Base-by-base conservation (phyloP, 2,797 vertebrate genomes). In the Anomalospiza imberbis region DNA sequence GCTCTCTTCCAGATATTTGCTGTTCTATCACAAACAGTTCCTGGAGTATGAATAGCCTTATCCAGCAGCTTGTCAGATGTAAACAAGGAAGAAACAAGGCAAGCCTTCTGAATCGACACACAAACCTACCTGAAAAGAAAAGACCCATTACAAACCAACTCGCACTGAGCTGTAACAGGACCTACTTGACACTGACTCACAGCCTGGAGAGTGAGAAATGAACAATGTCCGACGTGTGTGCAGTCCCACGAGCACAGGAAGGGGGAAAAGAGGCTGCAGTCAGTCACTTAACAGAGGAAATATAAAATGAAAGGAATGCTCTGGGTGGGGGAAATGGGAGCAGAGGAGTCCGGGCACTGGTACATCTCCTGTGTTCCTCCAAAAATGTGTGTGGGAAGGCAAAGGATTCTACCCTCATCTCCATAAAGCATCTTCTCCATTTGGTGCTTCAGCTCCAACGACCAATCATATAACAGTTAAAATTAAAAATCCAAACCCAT, bases 11-110 rank as follows among this genome's bases (percentile, higher is more conserved):
- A 99, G 99, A 95, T 99, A 99, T 98, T 98, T 99, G 96, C 98
- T 99, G 97, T 99, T 99, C 98, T 99, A 99, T 98, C 99, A 99
- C 98, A 99, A 99, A 97, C 99, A 99, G 98, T 99, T 99, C 98
- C 98, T 99, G 92, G 99, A 99, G 93, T 99, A 99, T 10, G 99
- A 99, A 97, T 99, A 99, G 98, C 97, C 97, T 97, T 95, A 68
- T 82, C 95, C 70, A 94, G 95, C 97, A 93, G 95, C 96, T 94
- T 84, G 95, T 79, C 97, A 96, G 96, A 83, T 84, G 95, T 90
- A 90, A 91, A 76, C 88, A 97, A 96, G 95, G 96, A 93, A 88
- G 87, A 73, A 86, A 95, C 88, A 68, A 92, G 96, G 48, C 96
- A 97, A 96, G 97, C 96, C 97, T 98, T 98, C 94, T 92, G 93